Evolutionary conservation across 2,888 invertebrate genomes (phyloP).

Genomic region (Lacanobia oleracea): DNA sequence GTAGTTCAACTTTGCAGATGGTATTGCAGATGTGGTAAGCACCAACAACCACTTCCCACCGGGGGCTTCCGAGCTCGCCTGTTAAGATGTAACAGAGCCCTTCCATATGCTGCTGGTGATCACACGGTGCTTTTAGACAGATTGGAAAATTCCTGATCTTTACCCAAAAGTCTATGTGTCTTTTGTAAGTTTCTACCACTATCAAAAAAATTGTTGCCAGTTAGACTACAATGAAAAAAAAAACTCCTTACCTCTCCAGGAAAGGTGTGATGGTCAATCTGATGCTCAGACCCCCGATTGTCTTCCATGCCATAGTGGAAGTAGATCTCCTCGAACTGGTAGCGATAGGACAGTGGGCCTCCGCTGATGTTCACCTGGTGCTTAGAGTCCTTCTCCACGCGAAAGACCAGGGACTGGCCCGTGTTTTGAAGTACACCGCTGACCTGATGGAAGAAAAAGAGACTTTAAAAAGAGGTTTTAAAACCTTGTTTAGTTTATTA

Average conservation of each 20-base stretch:
- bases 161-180: no score
- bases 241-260: conserved; percentile 97
- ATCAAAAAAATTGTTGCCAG: no score
- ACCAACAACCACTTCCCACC: no score
- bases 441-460: conserved; percentile 90
- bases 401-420: conserved; percentile 98
- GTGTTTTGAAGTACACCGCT: conserved; percentile 97
- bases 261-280: conserved; percentile 98
- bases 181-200: no score
- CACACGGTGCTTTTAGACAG: no score
- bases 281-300: conserved; percentile 98
- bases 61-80: no score
- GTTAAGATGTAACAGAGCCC: no score
- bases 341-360: conserved; percentile 98
- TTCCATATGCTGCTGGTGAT: no score
- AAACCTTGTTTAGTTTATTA: not conserved
- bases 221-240: not conserved
- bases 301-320: conserved; percentile 98
- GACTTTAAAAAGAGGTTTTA: not conserved
- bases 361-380: conserved; percentile 98
- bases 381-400: conserved; percentile 97
- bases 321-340: conserved; percentile 98
- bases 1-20: no score
- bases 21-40: no score
- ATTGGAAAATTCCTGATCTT: no score